These are phyloP conservation scores for Agriotes lineatus DNA, from an alignment of 2,888 invertebrate genomes.

Conservation along the genomic window DNA sequence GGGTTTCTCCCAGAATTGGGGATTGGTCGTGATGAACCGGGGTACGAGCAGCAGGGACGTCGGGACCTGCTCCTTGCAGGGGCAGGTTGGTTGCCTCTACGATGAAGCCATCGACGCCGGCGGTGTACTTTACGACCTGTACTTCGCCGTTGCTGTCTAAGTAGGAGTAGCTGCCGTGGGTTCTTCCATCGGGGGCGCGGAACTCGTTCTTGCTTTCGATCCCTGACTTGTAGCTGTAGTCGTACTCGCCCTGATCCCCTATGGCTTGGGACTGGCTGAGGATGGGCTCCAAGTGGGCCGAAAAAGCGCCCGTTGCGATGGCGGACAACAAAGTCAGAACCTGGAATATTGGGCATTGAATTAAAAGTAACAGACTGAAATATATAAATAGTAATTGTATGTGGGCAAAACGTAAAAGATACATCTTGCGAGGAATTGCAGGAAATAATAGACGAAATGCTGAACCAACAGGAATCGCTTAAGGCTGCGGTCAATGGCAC, in stretches of 20 bases:
- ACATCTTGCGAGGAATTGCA: no score
- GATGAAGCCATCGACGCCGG: constrained; percentile 38
- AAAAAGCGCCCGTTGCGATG: neutral
- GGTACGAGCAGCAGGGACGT: no score
- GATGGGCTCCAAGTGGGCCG: constrained; percentile 19
- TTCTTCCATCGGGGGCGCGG: constrained; percentile 36
- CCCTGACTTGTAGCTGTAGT: constrained; percentile 36
- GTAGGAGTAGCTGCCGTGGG: constrained; percentile 35
- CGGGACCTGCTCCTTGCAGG: neutral
- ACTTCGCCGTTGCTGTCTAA: constrained; percentile 32
- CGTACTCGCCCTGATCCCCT: constrained; percentile 21
- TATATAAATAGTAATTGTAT: no score
- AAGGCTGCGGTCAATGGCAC: no score
- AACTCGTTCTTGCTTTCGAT: constrained; percentile 30
- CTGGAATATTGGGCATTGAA: no score
- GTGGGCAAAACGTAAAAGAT: no score
- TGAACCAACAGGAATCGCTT: no score
- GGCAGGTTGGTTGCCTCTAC: constrained; percentile 21
- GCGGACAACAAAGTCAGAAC: neutral
- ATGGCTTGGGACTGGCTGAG: constrained; percentile 17
- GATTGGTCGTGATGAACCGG: neutral
- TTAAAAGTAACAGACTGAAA: no score
- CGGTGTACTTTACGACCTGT: constrained; percentile 44
- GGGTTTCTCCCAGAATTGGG: constrained; percentile 22
- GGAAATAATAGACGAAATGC: no score